These are phyloP conservation scores for Malachius bipustulatus DNA, from an alignment of 2,888 invertebrate species.

Conservation along the genomic window DNA sequence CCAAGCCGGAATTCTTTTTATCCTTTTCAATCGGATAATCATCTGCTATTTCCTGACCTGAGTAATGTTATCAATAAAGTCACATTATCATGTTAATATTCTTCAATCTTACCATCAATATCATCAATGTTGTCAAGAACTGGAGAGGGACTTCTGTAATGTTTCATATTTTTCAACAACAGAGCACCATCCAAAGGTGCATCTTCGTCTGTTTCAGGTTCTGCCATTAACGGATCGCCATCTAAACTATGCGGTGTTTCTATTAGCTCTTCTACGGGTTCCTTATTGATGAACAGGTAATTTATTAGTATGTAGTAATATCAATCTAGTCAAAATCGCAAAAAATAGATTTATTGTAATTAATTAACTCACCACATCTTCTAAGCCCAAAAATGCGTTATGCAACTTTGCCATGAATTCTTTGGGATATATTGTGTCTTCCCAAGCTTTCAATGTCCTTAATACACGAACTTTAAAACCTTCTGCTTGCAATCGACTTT, in stretches of 20 bases:
- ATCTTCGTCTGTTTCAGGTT: conserved; percentile 40
- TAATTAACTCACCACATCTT: conserved; percentile 27
- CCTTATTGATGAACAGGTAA: too few species aligned
- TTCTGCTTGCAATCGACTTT: conserved; percentile 85
- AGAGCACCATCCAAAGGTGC: conserved; percentile 72
- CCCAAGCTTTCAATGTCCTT: conserved; percentile 89
- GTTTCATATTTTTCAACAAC: conserved; percentile 57
- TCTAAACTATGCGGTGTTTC: too few species aligned
- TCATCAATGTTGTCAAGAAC: conserved; percentile 42
- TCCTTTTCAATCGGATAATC: conserved; percentile 22
- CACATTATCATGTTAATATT: too few species aligned
- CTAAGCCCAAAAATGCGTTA: conserved; percentile 80
- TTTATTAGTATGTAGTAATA: too few species aligned
- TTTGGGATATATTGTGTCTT: conserved; percentile 94
- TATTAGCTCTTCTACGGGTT: conserved; percentile 19
- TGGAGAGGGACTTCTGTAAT: conserved; percentile 34
- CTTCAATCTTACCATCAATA: conserved; percentile 54
- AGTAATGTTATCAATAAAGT: too few species aligned
- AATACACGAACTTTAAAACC: conserved; percentile 86
- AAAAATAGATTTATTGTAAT: too few species aligned
- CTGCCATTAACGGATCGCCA: conserved; percentile 15
- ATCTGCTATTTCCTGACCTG: conserved; percentile 28
- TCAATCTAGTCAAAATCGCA: too few species aligned
- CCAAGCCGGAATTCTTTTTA: conserved; percentile 29
- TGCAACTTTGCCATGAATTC: conserved; percentile 81